Evolutionary conservation across 2,113 vertebrate species (phyloP).

Genomic region (Podocnemis expansa): DNA sequence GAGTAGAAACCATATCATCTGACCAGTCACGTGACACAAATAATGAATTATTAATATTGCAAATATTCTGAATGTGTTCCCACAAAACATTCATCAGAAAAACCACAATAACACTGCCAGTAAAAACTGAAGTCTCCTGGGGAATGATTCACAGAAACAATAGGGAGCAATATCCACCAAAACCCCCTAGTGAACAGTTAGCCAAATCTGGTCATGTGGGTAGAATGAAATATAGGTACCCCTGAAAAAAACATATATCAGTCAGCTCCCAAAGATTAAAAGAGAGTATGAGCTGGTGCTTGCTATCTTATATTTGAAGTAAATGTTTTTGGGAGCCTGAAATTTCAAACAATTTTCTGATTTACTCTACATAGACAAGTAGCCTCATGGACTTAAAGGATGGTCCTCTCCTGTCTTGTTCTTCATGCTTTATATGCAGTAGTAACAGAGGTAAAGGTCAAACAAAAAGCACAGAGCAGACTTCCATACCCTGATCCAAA

Average conservation of each 20-base stretch:
- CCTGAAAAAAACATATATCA: background rate
- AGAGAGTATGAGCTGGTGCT: background rate
- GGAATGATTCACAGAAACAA: background rate
- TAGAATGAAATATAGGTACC: background rate
- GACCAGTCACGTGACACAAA: background rate
- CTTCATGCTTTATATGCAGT: background rate
- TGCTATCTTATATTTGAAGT: background rate
- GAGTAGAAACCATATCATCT: background rate
- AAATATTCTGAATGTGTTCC: background rate
- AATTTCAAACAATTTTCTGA: background rate
- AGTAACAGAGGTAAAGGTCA: background rate
- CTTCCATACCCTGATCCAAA: background rate
- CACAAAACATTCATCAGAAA: background rate
- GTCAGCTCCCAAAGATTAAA: background rate
- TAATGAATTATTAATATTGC: background rate
- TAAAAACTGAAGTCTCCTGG: background rate
- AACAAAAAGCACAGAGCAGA: background rate
- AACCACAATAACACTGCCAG: background rate
- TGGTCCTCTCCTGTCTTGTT: background rate
- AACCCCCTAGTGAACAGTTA: background rate
- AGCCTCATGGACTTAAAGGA: background rate
- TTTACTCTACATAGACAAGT: background rate
- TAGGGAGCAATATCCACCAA: background rate
- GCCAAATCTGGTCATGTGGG: background rate
- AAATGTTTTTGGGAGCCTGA: background rate